phyloP scores from a whole-genome alignment of 1,140 invertebrate species.

The Lasioglossum albipes region DNA sequence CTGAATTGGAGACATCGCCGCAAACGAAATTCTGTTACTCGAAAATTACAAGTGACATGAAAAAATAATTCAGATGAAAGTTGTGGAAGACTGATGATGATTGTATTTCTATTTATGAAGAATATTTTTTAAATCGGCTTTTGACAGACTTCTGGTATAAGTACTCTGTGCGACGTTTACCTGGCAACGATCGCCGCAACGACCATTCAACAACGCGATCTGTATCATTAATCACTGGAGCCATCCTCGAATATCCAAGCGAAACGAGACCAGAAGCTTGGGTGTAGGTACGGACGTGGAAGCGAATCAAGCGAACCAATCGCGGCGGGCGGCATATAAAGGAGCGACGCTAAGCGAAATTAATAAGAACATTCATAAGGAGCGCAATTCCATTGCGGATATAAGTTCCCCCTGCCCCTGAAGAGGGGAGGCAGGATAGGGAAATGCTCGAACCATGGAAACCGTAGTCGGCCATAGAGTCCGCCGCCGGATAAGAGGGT shows the following conservation, averaged over 20 bases:
- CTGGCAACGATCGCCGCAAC: not conserved
- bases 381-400: slow-evolving; percentile 45
- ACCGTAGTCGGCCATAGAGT: not conserved
- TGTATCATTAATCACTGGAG: slow-evolving; percentile 7
- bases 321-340: no score
- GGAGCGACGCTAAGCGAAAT: slow-evolving; percentile 13
- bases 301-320: slow-evolving; percentile 13
- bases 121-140: no score
- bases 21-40: no score
- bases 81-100: no score
- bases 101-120: no score
- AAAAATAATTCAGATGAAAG: no score
- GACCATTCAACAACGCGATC: not conserved
- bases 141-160: no score
- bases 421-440: no score
- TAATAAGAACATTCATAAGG: slow-evolving; percentile 41
- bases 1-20: no score
- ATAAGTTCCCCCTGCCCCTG: slow-evolving; percentile 18
- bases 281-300: no score
- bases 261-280: no score
- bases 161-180: slow-evolving; percentile 14
- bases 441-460: not conserved
- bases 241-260: not conserved
- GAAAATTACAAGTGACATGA: no score
- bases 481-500: not conserved